Evolutionary conservation across 1,140 invertebrate species (phyloP).

Genomic region (Agrilus planipennis): DNA sequence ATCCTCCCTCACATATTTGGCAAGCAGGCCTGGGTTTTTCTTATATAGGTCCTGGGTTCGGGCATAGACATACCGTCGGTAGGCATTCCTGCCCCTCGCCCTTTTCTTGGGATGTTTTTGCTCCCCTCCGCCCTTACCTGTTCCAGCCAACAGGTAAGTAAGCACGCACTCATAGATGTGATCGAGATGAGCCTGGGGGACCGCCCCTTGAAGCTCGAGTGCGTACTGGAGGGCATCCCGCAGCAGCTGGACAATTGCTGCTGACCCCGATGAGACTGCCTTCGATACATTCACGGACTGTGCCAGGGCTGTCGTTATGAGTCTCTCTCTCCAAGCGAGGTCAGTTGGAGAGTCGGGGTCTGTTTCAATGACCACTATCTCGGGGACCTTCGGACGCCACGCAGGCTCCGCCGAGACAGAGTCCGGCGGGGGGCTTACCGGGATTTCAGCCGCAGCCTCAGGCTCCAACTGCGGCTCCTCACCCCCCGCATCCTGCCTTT

Average conservation of each 20-base stretch:
- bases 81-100: background rate
- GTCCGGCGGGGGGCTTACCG: background rate
- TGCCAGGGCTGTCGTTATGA: slow-evolving; percentile 5
- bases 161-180: background rate
- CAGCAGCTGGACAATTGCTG: slow-evolving; percentile 4
- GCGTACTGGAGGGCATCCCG: slow-evolving; percentile 3
- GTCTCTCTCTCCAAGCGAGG: slow-evolving; percentile 4
- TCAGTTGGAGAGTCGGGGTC: background rate
- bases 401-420: background rate
- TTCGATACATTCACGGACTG: background rate
- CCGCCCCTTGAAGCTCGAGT: background rate
- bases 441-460: too few species aligned
- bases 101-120: slow-evolving; percentile 1
- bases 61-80: slow-evolving; percentile 3
- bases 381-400: background rate
- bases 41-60: slow-evolving; percentile 6
- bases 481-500: too few species aligned
- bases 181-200: slow-evolving; percentile 7
- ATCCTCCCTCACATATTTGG: background rate
- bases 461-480: too few species aligned
- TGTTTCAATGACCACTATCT: background rate
- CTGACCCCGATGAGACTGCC: slow-evolving; percentile 4
- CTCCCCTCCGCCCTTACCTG: background rate
- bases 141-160: background rate
- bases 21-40: slow-evolving; percentile 4